Base-by-base conservation (phyloP, 2,113 vertebrate genomes). In the Chlorodrepanis virens region DNA sequence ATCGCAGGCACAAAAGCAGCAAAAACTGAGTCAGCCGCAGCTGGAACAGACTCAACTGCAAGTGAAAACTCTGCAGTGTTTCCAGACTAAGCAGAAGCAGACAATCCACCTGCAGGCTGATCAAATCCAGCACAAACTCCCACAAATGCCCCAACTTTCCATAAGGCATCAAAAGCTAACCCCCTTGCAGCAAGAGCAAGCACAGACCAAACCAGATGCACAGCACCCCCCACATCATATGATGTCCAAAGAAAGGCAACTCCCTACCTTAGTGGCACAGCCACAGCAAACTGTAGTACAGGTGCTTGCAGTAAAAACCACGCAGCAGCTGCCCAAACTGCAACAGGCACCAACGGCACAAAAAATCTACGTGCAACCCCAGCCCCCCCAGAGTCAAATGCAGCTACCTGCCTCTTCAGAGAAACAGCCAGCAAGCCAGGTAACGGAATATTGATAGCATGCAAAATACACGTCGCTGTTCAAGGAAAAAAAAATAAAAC, bases 301-400 rank as follows among this genome's bases (percentile, higher is more conserved):
- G 98, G 97, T 98, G 90, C 97, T 98, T 45, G 97, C 98, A 35
- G 97, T 98, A 85, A 99, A 98, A 97, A 98, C 98, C 67, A 98
- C 98, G 7, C 98, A 98, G 59, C 99, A 99, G 97, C 99, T 99
- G 74, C 99, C 99, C 24, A 99, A 98, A 96, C 98, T 99, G 49
- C 99, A 99, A 96, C 99, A 99, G 93, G 99, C 99, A 40, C 99
- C 99, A 87, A 99, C 98, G 40, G 99, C 99, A 77, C 99, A 98
- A 98, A 99, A 99, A 98, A 98, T 99, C 95, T 99, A 99, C 91
- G 98, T 99, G 96, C 99, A 99, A 94, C 98, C 99, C 56, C 98
- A 98, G 83, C 98, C 98, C 97, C 99, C 99, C 45, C 99, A 99
- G 97, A 98, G 98, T 49, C 98, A 98, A 4, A 98, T 98, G 21